Evolutionary conservation across 23 tunicate genomes (phyloP).

Genomic region (Halocynthia roretzi): DNA sequence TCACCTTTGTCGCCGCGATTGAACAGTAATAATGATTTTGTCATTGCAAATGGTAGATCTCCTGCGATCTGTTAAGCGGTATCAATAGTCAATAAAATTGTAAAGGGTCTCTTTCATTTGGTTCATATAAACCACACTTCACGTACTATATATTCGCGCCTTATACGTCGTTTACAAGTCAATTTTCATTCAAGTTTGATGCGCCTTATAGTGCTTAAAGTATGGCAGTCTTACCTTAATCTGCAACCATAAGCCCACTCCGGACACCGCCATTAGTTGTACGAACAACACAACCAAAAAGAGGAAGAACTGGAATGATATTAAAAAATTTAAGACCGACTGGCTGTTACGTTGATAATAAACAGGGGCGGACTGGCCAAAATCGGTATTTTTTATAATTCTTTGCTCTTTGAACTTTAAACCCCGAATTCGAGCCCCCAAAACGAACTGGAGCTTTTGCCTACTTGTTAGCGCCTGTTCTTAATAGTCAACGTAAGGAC

Average conservation of each 20-base stretch:
- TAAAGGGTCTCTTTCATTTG: no score
- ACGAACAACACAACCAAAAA: slow-evolving; percentile 50
- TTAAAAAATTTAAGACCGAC: not conserved
- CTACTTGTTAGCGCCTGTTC: not conserved
- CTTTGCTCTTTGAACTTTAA: not conserved
- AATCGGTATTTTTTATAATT: not conserved
- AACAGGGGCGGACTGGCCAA: not conserved
- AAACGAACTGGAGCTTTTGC: no score
- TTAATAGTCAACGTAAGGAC: not conserved
- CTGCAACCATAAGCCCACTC: slow-evolving; percentile 47
- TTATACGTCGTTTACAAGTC: not conserved
- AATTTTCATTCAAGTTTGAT: no score
- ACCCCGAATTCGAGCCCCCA: no score
- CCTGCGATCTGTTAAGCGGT: slow-evolving; percentile 13
- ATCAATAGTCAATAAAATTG: not conserved
- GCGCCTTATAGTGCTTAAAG: no score
- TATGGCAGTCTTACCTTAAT: slow-evolving; percentile 20
- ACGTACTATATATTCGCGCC: not conserved
- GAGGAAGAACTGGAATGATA: slow-evolving; percentile 56
- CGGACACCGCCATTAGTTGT: slow-evolving; percentile 29
- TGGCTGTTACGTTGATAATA: not conserved
- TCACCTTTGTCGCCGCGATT: slow-evolving; percentile 56
- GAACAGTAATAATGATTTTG: slow-evolving; percentile 16
- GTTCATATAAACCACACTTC: not conserved
- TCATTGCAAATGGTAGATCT: slow-evolving; percentile 20